Percentiles rank a stretch among this genome's conserved stretches.
These are phyloP conservation scores for Arge pagana DNA, from an alignment of 2,888 invertebrate genomes.

Conservation along the genomic window DNA sequence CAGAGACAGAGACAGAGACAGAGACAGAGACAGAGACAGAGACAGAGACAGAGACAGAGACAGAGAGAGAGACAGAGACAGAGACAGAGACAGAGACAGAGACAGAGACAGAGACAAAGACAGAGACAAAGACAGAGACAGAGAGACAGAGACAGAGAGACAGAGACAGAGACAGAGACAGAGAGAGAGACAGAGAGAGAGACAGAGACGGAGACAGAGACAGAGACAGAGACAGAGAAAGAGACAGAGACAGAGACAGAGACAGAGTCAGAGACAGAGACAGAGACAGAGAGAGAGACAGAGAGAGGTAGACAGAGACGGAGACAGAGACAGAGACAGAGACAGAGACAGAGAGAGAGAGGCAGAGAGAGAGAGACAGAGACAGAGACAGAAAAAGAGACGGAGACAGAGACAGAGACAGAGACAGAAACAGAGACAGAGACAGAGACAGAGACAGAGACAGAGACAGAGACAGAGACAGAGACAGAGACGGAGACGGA, in stretches of 20 bases:
- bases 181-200: not conserved
- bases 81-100: not conserved
- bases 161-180: not conserved
- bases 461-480: slow-evolving; percentile 12
- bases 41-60: not conserved
- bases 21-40: not conserved
- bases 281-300: not conserved
- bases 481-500: not conserved
- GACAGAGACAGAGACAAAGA: too few species aligned
- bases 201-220: too few species aligned
- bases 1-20: not conserved
- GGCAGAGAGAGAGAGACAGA: not conserved
- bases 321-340: not conserved
- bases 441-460: not conserved
- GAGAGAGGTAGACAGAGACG: too few species aligned
- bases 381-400: slow-evolving; percentile 5
- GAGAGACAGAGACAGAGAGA: not conserved
- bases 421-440: too few species aligned
- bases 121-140: too few species aligned
- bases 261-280: not conserved
- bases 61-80: not conserved
- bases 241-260: not conserved
- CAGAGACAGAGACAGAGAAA: slow-evolving; percentile 8
- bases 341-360: not conserved
- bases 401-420: too few species aligned